phyloP scores from a whole-genome alignment of 2,113 vertebrate species.

The Scomber colias region DNA sequence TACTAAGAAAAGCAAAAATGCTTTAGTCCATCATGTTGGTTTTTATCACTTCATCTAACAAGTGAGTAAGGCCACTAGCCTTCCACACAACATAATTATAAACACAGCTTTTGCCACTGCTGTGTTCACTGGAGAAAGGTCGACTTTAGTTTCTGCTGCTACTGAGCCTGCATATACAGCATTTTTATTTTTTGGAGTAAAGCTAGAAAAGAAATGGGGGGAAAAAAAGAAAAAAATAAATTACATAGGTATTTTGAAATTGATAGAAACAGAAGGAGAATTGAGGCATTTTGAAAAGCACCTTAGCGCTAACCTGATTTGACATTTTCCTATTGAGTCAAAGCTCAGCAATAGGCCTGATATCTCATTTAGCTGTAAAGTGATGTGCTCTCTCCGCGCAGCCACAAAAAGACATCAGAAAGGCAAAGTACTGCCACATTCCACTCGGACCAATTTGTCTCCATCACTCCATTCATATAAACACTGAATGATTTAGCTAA shows the following conservation, averaged over 20 bases:
- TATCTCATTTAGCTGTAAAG: slow-evolving; percentile 71
- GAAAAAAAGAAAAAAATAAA: slow-evolving; percentile 22
- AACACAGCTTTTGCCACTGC: slow-evolving; percentile 52
- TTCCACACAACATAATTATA: slow-evolving; percentile 71
- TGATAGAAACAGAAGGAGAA: slow-evolving; percentile 47
- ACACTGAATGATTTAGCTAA: slow-evolving; percentile 80
- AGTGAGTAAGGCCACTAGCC: slow-evolving; percentile 65
- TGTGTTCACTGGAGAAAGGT: slow-evolving; percentile 12
- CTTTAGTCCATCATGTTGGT: slow-evolving; percentile 81
- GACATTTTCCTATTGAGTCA: slow-evolving; percentile 74
- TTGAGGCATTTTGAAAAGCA: slow-evolving; percentile 67
- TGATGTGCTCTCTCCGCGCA: slow-evolving; percentile 64
- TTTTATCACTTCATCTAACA: slow-evolving; percentile 83
- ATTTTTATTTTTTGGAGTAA: slow-evolving; percentile 38
- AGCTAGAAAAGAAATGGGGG: slow-evolving; percentile 5
- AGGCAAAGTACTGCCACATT: slow-evolving; percentile 74
- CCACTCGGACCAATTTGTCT: slow-evolving; percentile 82
- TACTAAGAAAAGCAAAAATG: slow-evolving; percentile 81
- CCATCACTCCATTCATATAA: slow-evolving; percentile 82
- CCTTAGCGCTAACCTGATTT: slow-evolving; percentile 70
- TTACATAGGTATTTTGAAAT: slow-evolving; percentile 47
- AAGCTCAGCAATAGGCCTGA: slow-evolving; percentile 69
- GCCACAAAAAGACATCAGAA: slow-evolving; percentile 75
- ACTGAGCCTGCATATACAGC: background rate
- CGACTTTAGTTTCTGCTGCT: slow-evolving; percentile 22